Percentiles rank a stretch among this genome's conserved stretches.
phyloP scores from a whole-genome alignment of 2,888 invertebrate species.

The Microchrysa polita region DNA sequence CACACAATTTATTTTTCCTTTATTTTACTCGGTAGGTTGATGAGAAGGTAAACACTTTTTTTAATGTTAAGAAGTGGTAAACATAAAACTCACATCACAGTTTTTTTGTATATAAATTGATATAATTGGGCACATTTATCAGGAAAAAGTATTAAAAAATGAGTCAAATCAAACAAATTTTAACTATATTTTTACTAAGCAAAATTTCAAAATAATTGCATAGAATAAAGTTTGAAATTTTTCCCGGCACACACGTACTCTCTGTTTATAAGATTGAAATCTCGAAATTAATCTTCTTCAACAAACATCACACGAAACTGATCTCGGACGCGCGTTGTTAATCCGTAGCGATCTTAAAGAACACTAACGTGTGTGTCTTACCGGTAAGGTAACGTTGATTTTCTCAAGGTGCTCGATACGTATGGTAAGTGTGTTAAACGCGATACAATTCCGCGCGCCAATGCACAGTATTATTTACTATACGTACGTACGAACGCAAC shows the following conservation, averaged over 20 bases:
- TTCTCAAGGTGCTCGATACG: constrained; percentile 15
- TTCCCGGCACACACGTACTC: not conserved
- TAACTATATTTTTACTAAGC: too few relatives aligned
- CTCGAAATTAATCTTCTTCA: not conserved
- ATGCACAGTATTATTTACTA: not conserved
- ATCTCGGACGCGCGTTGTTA: constrained; percentile 45
- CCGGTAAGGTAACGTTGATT: constrained; percentile 36
- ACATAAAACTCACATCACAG: too few relatives aligned
- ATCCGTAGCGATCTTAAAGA: constrained; percentile 49
- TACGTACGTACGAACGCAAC: not conserved
- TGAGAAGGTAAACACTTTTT: too few relatives aligned
- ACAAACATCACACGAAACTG: not conserved
- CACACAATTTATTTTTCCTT: too few relatives aligned
- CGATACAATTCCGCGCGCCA: not conserved
- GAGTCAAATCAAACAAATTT: too few relatives aligned
- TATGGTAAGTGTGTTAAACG: not conserved
- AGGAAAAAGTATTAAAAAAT: too few relatives aligned
- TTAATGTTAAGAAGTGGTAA: too few relatives aligned
- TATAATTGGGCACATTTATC: too few relatives aligned
- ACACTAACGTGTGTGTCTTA: constrained; percentile 45
- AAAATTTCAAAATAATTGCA: too few relatives aligned
- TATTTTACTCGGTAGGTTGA: too few relatives aligned
- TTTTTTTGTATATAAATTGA: too few relatives aligned
- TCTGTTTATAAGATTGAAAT: not conserved
- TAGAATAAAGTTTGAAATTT: too few relatives aligned